A percentile compares a stretch with the other conserved stretches of the same genome.
These are phyloP conservation scores for Drosophila lowei DNA, from an alignment of 1,140 invertebrate species.

Conservation along the genomic window DNA sequence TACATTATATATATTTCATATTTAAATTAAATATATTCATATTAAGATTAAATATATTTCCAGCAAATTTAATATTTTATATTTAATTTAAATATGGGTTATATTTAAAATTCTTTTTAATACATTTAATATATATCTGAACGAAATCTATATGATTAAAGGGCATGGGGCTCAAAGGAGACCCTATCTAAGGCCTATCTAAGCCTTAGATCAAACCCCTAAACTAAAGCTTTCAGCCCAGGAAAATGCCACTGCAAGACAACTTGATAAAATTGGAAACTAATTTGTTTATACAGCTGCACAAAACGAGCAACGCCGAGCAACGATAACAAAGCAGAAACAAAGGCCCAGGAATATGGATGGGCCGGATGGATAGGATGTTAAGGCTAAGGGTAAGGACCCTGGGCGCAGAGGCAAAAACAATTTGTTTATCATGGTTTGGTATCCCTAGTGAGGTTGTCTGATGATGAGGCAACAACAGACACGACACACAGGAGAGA, in stretches of 20 bases:
- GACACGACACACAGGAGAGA: constrained; percentile 16
- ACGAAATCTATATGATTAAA: not conserved
- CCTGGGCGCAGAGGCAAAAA: constrained; percentile 37
- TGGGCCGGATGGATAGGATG: constrained; percentile 3
- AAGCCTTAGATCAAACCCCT: not conserved
- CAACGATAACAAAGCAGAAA: constrained; percentile 63
- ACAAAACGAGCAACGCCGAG: constrained; percentile 68
- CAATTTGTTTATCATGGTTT: constrained; percentile 79
- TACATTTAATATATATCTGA: too few species aligned
- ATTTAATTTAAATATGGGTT: too few species aligned
- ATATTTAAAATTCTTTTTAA: too few species aligned
- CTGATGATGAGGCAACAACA: constrained; percentile 63
- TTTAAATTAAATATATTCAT: too few species aligned
- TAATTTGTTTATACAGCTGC: constrained; percentile 83
- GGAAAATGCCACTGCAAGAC: constrained; percentile 46
- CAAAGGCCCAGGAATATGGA: constrained; percentile 6
- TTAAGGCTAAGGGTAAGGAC: constrained; percentile 3
- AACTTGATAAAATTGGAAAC: constrained; percentile 79
- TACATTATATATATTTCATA: too few species aligned
- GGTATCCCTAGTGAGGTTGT: constrained; percentile 68
- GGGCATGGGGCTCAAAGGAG: not conserved
- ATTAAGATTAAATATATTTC: too few species aligned
- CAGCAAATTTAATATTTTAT: too few species aligned
- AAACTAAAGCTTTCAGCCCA: constrained; percentile 21
- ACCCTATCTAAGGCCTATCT: too few species aligned